Base-by-base conservation (phyloP, 2,888 invertebrate genomes). In the Cheilosia scutellata region DNA sequence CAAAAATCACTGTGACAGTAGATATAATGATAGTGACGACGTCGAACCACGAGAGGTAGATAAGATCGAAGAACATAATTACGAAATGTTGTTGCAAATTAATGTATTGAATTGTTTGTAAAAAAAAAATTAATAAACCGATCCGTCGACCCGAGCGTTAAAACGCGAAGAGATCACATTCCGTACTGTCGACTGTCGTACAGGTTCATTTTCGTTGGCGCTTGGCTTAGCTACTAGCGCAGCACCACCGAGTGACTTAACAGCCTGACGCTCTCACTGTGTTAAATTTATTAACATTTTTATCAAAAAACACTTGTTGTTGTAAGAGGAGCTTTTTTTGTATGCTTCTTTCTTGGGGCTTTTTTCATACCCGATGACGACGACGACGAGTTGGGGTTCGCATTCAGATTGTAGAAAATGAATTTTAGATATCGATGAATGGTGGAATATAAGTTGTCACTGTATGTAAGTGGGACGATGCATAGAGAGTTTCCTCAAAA, bases 41-140 rank as follows among this genome's bases (percentile, higher is more conserved):
- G 88, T 91, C 91, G 79, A 91, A 90, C 91, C 90, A 92, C 71
- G 88, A 89, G 63, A 91, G 88, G 72, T 83, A 87, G 42, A 90
- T 82, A 82, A 91, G 68, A 53, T 70, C 87, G 82, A 72, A 87
- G 9, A 89, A 87, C 83, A 89, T 89, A n/a, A 83, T 88, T 88
- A 33, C 60, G 47, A 53, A 58, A 27, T 77, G n/a, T 49, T 40
- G 16, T 40, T 33, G 13, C 13, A 20, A 47, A 44, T 27, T n/a
- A 40, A 53, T 25, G 16, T 44, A 25, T 31, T 33, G 11, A 51
- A 27, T 11, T 4, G 51, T 51, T 51, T 51, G 20, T 51, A 13
- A 75, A 47, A 11, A 53, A 57, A 62, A 57, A n/a, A n/a, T n/a
- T n/a, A n/a, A n/a, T n/a, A 62, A 29, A 49, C 55, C 82, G 82